Base-by-base conservation (phyloP, 1,140 invertebrate species). In the Trichonephila clavata region DNA sequence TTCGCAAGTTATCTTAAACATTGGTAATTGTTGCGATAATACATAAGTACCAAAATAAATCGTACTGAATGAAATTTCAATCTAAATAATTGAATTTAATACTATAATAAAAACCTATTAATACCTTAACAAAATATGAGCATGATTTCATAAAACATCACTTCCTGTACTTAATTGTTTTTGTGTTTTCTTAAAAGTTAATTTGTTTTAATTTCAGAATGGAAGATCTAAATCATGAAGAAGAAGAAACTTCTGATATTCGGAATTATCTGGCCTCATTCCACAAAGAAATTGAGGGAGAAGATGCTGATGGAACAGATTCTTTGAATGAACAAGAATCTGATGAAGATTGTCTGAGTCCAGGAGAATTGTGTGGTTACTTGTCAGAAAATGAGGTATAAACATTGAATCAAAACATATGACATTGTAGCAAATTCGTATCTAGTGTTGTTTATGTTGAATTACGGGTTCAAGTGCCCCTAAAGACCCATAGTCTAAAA, bases 221-320 rank as follows among this genome's bases (percentile, higher is more conserved):
- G 92, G 84, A 93, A 18, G 63, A 60, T 27, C 24, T 86, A 61
- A 94, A 61, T 7, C 24, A 20, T 81, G 92, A 93, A 39, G 92
- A 90, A 63, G 94, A 93, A 32, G 94, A 93, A 6, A 80, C 90
- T 20, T 88, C 97, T 59, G 97, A 98, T 94, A 97, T 98, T 94
- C 98, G 98, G 95, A 97, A 97, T 89, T 98, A 98, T 95, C 96
- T 98, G 71, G 97, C 97, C 89, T 97, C 97, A 6, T 98, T 98
- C 95, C 98, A 98, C 95, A 98, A 98, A 95, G 98, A 98, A 95
- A 98, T 98, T 84, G 93, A 91, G 57, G 95, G 86, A 60, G 94
- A 95, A 24, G 88, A 94, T 93, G 18, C 65, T n/a, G 90, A 94
- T 39, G 90, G 80, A 24, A 21, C 27, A 2, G 68, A 84, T 61